These are phyloP conservation scores for Xiphorhynchus erythropygius DNA, from an alignment of 2,797 vertebrate genomes.

Conservation along the genomic window DNA sequence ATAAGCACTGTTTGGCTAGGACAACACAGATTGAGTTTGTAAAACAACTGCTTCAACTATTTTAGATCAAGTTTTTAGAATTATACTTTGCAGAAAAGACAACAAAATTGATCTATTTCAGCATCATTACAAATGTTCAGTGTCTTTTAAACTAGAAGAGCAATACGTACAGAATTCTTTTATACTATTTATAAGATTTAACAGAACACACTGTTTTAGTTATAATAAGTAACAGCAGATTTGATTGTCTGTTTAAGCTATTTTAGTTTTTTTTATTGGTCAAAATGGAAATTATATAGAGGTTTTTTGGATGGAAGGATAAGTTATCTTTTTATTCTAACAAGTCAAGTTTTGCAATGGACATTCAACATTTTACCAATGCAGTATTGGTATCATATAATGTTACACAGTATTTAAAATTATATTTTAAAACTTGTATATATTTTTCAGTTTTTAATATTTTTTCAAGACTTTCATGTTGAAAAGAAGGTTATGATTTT, in stretches of 20 bases:
- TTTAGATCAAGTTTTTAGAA: neutral
- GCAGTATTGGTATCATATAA: neutral
- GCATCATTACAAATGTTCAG: neutral
- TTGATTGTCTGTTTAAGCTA: neutral
- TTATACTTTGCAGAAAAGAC: neutral
- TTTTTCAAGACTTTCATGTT: neutral
- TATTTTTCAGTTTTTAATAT: neutral
- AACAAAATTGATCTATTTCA: neutral
- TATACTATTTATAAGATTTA: neutral
- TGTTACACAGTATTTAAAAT: neutral
- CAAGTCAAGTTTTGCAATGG: neutral
- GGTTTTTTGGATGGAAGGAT: rapidly evolving
- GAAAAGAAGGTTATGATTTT: neutral
- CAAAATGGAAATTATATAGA: neutral
- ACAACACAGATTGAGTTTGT: neutral
- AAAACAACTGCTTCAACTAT: neutral
- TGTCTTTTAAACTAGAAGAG: neutral
- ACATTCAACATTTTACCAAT: neutral
- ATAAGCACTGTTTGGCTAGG: neutral
- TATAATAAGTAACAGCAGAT: neutral
- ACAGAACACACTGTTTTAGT: neutral
- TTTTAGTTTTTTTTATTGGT: neutral
- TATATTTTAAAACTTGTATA: neutral
- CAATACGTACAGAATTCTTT: neutral
- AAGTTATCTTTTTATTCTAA: neutral